Evolutionary conservation across 2,113 vertebrate species (phyloP).

Genomic region (Clarias gariepinus): DNA sequence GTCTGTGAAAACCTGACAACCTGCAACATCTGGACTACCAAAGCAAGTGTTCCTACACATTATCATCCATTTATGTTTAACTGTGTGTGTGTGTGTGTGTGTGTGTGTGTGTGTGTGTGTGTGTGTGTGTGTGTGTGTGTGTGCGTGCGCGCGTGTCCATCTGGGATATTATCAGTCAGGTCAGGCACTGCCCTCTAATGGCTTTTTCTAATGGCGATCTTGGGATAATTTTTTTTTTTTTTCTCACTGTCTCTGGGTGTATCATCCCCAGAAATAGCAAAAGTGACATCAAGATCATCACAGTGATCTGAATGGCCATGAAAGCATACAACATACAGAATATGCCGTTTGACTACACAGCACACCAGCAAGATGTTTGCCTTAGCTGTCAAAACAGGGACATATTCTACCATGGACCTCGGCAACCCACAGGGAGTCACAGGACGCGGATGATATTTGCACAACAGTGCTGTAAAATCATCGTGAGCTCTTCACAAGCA

Average conservation of each 20-base stretch:
- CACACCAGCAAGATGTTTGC: not conserved
- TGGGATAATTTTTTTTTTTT: not conserved
- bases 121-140: not conserved
- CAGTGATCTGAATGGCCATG: not conserved
- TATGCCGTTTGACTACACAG: conserved; percentile 2
- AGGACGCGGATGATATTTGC: not conserved
- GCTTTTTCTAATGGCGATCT: too few species aligned
- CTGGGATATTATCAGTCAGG: conserved; percentile 29
- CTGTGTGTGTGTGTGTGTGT: not conserved
- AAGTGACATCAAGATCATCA: conserved; percentile 17
- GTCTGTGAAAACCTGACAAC: conserved; percentile 42
- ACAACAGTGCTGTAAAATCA: not conserved
- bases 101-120: not conserved
- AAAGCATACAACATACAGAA: not conserved
- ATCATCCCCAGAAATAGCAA: conserved; percentile 10
- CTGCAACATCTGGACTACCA: conserved; percentile 46
- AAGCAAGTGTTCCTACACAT: conserved; percentile 31
- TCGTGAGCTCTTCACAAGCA: not conserved
- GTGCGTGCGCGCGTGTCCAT: conserved; percentile 27
- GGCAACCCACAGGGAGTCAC: not conserved
- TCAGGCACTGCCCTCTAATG: conserved; percentile 21
- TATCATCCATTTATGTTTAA: conserved; percentile 41
- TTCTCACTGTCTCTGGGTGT: not conserved
- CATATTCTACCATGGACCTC: not conserved
- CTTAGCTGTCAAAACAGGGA: not conserved